A percentile compares a stretch with the other conserved stretches of the same genome.
phyloP scores from a whole-genome alignment of 2,888 invertebrate genomes.

The Lasioglossum calceatum region DNA sequence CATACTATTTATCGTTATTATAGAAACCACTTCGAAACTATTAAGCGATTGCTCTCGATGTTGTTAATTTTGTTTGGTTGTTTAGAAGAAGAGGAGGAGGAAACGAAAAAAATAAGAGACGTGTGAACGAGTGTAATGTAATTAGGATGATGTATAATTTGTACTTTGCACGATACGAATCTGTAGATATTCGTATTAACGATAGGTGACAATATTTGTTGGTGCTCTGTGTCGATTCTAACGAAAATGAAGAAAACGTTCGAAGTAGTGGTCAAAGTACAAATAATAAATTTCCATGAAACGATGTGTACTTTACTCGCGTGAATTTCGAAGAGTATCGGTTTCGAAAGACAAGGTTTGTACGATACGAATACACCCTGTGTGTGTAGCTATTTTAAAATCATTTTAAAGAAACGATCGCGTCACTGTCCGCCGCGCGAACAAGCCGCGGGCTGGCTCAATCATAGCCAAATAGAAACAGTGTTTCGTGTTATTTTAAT shows the following conservation, averaged over 20 bases:
- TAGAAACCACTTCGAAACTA: background rate
- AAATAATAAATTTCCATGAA: conserved; percentile 13
- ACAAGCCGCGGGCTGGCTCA: background rate
- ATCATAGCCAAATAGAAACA: background rate
- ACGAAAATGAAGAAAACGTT: background rate
- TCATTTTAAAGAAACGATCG: background rate
- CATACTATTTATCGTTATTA: conserved; percentile 4
- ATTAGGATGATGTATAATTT: conserved; percentile 4
- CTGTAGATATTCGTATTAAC: background rate
- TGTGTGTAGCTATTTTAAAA: background rate
- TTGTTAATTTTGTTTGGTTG: conserved; percentile 4
- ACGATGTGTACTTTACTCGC: background rate
- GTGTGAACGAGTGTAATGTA: conserved; percentile 7
- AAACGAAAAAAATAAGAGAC: background rate
- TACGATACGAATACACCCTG: background rate
- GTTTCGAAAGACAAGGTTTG: background rate
- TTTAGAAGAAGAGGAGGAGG: background rate
- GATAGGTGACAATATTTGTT: conserved; percentile 1
- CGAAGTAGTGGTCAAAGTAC: conserved; percentile 18
- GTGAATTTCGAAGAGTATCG: background rate
- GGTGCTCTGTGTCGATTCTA: background rate
- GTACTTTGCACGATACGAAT: background rate
- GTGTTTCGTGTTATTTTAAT: conserved; percentile 9
- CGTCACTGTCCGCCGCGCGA: background rate
- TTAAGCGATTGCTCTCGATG: background rate